These are phyloP conservation scores for cat (Felis catus) DNA, from an alignment of 2,113 vertebrate species.

Conservation along the genomic window F.catus_Fca126_mat1.0 CM031419.1:56544501-56545000, in stretches of 20 bases:
- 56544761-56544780: conserved; percentile 17
- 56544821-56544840: neutral
- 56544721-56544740: neutral
- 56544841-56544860: neutral
- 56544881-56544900: neutral
- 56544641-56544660: conserved; percentile 49
- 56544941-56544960: neutral
- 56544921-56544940: neutral
- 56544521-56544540: neutral
- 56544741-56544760: neutral
- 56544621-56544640: conserved; percentile 25
- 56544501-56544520: neutral
- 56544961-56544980: neutral
- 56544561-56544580: neutral
- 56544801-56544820: neutral
- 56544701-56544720: neutral
- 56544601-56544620: conserved; percentile 1
- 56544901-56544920: too few species aligned
- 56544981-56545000: neutral
- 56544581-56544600: neutral
- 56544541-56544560: neutral
- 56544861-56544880: neutral
- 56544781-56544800: neutral
- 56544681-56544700: conserved; percentile 8
- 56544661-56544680: neutral